Base-by-base conservation (phyloP, 2,888 invertebrate genomes). In the Calliphora vomitoria region DNA sequence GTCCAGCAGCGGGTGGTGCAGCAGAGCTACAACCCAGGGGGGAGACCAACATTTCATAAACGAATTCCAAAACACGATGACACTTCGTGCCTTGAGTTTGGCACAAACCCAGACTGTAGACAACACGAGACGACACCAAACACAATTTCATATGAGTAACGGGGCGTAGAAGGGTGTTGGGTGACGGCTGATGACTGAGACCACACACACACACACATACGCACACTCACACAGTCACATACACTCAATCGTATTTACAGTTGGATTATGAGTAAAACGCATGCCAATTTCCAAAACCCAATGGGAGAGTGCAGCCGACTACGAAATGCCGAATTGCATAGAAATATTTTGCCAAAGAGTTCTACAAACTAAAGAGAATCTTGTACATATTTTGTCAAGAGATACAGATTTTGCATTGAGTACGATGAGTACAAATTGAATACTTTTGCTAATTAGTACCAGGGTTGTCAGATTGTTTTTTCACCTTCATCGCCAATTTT, bases 21-120 rank as follows among this genome's bases (percentile, higher is more conserved):
- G 31, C 15, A 44, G 47, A 11, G 31, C 38, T 68, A 31, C 66
- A 20, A 41, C 68, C 41, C 18, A 47, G 60, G 10, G 11, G 53
- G 53, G 41, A 53, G 35, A 20, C 44, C 50, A 55, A 58, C 50
- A 75, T 68, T 62, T 47, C 13, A 20, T 50, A 66, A 69, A 76
- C 87, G 87, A 84, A 82, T 35, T 47, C 68, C 53, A 53, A 55
- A 69, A 72, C 47, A 68, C 85, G 82, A 83, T 68, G 72, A 60
- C 35, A 62, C 60, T 80, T 89, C 88, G 88, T 84, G 69, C 50
- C 62, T 31, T 74, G 60, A 74, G 58, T 82, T 88, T 85, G 88
- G 85, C 88, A 85, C 72, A 80, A 47, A 76, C 79, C 88, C 88
- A 89, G 88, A 87, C 88, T 74, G 44, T 60, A 80, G 82, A 84